phyloP scores from a whole-genome alignment of 30 jellyfish, hydroid and myxozoan genomes.

The Sanderia malayensis region DNA sequence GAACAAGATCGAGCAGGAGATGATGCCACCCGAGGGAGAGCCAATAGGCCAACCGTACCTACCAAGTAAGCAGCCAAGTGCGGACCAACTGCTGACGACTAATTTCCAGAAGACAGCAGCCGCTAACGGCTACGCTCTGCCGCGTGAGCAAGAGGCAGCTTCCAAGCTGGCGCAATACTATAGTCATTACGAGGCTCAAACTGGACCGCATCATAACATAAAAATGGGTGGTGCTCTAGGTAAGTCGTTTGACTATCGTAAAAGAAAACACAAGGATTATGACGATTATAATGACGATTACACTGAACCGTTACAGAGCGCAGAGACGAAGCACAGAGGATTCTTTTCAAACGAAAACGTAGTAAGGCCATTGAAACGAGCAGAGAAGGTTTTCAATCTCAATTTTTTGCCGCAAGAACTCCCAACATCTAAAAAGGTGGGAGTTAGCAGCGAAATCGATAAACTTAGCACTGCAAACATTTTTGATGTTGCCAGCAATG shows the following conservation, averaged over 20 bases:
- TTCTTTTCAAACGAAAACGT: background rate
- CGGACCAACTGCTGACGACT: background rate
- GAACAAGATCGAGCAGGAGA: slow-evolving; percentile 45
- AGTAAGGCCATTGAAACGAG: background rate
- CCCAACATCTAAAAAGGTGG: background rate
- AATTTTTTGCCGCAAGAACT: background rate
- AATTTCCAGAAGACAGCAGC: slow-evolving; percentile 37
- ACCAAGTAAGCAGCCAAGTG: slow-evolving; percentile 8
- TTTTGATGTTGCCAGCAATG: background rate
- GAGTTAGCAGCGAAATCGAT: background rate
- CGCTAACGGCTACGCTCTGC: too few species aligned
- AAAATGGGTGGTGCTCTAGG: slow-evolving; percentile 55
- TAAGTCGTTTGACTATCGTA: slow-evolving; percentile 1
- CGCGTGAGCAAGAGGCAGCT: slow-evolving; percentile 1
- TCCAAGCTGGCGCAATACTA: slow-evolving; percentile 6
- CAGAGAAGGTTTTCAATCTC: background rate
- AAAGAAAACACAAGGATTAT: background rate
- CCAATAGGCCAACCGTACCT: slow-evolving; percentile 54
- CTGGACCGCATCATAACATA: slow-evolving; percentile 26
- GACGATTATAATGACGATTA: background rate
- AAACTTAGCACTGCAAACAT: background rate
- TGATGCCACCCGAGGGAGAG: slow-evolving; percentile 54
- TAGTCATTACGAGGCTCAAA: slow-evolving; percentile 38
- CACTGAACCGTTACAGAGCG: background rate
- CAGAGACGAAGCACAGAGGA: background rate